These are phyloP conservation scores for Rhorus exstirpatorius DNA, from an alignment of 2,888 invertebrate genomes.

Conservation along the genomic window DNA sequence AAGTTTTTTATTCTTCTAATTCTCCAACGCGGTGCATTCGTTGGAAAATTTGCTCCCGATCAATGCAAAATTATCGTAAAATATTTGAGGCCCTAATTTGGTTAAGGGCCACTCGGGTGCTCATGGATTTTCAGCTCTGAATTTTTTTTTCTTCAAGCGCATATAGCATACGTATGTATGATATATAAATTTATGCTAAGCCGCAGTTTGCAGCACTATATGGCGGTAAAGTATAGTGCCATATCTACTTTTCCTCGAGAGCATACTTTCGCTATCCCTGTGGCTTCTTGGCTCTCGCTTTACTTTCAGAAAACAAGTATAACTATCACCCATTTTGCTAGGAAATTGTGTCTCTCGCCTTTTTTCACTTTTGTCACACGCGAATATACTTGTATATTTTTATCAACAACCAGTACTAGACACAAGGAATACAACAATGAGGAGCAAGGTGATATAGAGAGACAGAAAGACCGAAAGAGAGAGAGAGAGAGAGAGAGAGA, in stretches of 20 bases:
- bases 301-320: constrained; percentile 21
- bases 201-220: constrained; percentile 17
- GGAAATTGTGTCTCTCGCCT: constrained; percentile 57
- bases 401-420: constrained; percentile 33
- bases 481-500: constrained; percentile 13
- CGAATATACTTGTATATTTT: constrained; percentile 12
- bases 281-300: constrained; percentile 48
- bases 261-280: background rate
- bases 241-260: constrained; percentile 35
- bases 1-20: background rate
- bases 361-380: constrained; percentile 24
- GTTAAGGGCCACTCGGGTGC: too few species aligned
- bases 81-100: too few species aligned
- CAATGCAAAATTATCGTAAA: too few species aligned
- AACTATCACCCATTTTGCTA: constrained; percentile 52
- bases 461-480: constrained; percentile 25
- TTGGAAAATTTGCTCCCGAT: constrained; percentile 4
- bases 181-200: background rate
- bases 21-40: constrained; percentile 48
- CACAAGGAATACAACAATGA: constrained; percentile 30
- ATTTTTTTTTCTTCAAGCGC: background rate
- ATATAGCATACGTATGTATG: background rate
- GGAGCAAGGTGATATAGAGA: constrained; percentile 7
- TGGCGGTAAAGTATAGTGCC: constrained; percentile 9
- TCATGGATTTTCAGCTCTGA: too few species aligned